Percentiles rank a stretch among this genome's conserved stretches.
Conservation (phyloP, 1,140 invertebrate genomes). For the Paralvinella palmiformis region DNA sequence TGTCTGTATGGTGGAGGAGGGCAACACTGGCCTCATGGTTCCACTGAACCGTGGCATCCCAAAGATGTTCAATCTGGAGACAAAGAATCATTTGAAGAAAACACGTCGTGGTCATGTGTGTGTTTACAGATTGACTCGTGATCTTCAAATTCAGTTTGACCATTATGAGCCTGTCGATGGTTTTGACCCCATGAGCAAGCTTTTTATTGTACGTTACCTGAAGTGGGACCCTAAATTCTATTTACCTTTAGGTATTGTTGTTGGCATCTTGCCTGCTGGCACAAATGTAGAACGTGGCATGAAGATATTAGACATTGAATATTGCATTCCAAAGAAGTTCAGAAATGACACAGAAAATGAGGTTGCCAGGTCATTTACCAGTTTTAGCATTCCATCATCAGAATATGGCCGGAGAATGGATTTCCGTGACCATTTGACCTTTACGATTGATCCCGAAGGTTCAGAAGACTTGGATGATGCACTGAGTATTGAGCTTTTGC, state of each 20-base stretch:
- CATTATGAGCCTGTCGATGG: constrained; percentile 31
- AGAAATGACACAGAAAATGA: background rate
- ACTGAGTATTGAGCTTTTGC: constrained; percentile 59
- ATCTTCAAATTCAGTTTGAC: constrained; percentile 26
- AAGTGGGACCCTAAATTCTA: constrained; percentile 32
- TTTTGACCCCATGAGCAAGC: constrained; percentile 20
- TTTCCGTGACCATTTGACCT: constrained; percentile 61
- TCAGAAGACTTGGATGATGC: constrained; percentile 98
- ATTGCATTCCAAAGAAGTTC: constrained; percentile 25
- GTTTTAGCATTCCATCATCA: background rate
- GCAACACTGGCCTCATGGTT: constrained; percentile 35
- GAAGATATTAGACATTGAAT: constrained; percentile 31
- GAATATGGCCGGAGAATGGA: background rate
- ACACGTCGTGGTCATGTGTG: constrained; percentile 24
- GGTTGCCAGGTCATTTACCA: background rate
- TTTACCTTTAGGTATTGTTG: constrained; percentile 37
- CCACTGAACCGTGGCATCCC: constrained; percentile 36
- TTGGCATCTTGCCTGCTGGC: constrained; percentile 30
- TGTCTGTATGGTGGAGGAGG: constrained; percentile 33
- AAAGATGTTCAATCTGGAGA: constrained; percentile 29
- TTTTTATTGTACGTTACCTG: constrained; percentile 42
- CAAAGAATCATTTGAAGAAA: constrained; percentile 2
- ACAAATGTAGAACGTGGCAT: constrained; percentile 26
- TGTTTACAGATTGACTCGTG: constrained; percentile 31
- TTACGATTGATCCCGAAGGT: constrained; percentile 91